These are phyloP conservation scores for Aphelinus certus DNA, from an alignment of 1,140 invertebrate genomes.

Conservation along the genomic window DNA sequence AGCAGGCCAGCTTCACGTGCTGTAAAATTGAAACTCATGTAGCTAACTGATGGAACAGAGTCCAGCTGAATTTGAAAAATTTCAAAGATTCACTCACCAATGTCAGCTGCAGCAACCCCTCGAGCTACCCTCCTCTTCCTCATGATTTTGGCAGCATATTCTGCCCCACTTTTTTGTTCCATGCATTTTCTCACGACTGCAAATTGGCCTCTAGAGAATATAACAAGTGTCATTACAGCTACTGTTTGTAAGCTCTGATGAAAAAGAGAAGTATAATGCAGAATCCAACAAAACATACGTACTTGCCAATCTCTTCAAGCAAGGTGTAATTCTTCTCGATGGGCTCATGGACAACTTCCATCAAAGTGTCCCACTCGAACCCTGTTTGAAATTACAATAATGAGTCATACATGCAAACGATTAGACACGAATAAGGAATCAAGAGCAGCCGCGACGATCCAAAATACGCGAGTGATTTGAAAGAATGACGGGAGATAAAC, in stretches of 20 bases:
- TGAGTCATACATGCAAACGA: slow-evolving; percentile 1
- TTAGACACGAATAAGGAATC: slow-evolving; percentile 1
- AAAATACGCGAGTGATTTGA: slow-evolving; percentile 46
- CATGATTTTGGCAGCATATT: slow-evolving; percentile 79
- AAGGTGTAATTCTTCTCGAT: slow-evolving; percentile 71
- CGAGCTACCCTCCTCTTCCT: slow-evolving; percentile 71
- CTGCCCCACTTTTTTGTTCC: slow-evolving; percentile 67
- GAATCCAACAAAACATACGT: slow-evolving; percentile 48
- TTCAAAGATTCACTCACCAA: slow-evolving; percentile 53
- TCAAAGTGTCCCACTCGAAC: slow-evolving; percentile 62
- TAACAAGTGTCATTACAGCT: not conserved
- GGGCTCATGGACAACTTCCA: slow-evolving; percentile 69
- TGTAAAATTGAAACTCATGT: slow-evolving; percentile 47
- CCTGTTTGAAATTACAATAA: slow-evolving; percentile 43
- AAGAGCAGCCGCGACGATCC: slow-evolving; percentile 2
- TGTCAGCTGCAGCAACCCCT: slow-evolving; percentile 68
- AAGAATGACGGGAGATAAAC: too few species aligned
- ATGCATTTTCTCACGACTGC: slow-evolving; percentile 74
- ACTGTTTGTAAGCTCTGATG: not conserved
- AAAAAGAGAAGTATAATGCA: slow-evolving; percentile 17
- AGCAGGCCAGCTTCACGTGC: slow-evolving; percentile 73
- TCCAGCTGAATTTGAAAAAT: not conserved
- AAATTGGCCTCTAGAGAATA: slow-evolving; percentile 74
- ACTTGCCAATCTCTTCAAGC: slow-evolving; percentile 73
- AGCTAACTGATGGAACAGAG: slow-evolving; percentile 23